These are phyloP conservation scores for Oxytorus armatus DNA, from an alignment of 2,888 invertebrate genomes.

Conservation along the genomic window DNA sequence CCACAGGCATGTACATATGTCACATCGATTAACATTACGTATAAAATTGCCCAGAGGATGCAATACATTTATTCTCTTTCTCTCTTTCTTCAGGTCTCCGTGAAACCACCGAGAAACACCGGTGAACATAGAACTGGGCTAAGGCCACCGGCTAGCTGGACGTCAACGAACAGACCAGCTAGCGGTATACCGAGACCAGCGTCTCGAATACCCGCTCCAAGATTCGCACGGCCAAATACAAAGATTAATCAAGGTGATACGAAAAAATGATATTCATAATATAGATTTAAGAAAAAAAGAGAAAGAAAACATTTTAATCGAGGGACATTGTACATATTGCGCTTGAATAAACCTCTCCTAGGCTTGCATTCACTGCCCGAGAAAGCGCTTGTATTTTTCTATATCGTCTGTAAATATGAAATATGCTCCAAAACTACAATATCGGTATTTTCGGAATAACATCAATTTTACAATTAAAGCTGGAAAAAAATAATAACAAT, in stretches of 20 bases:
- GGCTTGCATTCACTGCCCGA: constrained; percentile 62
- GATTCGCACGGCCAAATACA: constrained; percentile 71
- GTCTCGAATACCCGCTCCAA: constrained; percentile 81
- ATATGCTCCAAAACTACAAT: constrained; percentile 24
- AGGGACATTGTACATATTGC: constrained; percentile 62
- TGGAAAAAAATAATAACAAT: constrained; percentile 37
- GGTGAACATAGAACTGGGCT: constrained; percentile 75
- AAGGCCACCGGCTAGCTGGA: constrained; percentile 79
- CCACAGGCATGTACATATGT: constrained; percentile 41
- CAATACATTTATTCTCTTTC: constrained; percentile 7
- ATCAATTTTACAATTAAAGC: constrained; percentile 43
- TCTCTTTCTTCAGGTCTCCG: constrained; percentile 50
- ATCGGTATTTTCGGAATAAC: constrained; percentile 59
- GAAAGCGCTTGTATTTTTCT: constrained; percentile 62
- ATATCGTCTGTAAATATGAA: constrained; percentile 48
- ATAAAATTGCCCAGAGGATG: neutral
- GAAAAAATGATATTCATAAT: constrained; percentile 67
- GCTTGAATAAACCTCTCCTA: constrained; percentile 53
- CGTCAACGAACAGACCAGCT: constrained; percentile 69
- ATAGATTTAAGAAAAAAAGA: constrained; percentile 5
- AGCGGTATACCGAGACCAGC: constrained; percentile 83
- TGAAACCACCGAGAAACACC: constrained; percentile 57
- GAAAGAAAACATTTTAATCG: constrained; percentile 19
- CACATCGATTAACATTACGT: neutral
- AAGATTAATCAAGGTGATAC: constrained; percentile 66